phyloP scores from a whole-genome alignment of 2,797 vertebrate genomes.

The Smutsia temminckii region DNA sequence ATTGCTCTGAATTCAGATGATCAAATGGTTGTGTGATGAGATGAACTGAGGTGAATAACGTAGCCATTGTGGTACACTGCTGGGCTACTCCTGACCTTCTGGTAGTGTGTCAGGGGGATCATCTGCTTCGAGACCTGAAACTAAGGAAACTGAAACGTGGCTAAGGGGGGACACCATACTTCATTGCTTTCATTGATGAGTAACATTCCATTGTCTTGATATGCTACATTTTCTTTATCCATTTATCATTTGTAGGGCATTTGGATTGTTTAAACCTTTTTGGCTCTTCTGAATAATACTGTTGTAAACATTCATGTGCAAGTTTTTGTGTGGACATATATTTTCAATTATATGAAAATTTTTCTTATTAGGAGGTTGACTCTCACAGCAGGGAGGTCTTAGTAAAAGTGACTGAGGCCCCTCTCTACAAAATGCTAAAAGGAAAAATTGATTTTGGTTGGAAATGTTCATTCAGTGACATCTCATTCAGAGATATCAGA shows the following conservation, averaged over 20 bases:
- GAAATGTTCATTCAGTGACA: neutral
- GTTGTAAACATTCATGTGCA: neutral
- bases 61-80: neutral
- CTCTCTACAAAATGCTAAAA: neutral
- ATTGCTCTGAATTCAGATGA: neutral
- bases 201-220: neutral
- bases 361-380: neutral
- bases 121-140: neutral
- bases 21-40: neutral
- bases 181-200: neutral
- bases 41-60: neutral
- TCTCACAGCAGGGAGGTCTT: neutral
- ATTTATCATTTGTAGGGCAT: neutral
- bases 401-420: neutral
- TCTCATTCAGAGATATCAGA: neutral
- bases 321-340: neutral
- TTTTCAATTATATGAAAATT: neutral
- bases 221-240: neutral
- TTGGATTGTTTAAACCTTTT: neutral
- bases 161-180: neutral
- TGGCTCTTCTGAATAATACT: neutral
- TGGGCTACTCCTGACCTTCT: neutral
- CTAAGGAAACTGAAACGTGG: neutral
- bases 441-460: neutral
- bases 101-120: neutral